phyloP scores from a whole-genome alignment of 2,113 vertebrate genomes.

The Clarias batrachus region DNA sequence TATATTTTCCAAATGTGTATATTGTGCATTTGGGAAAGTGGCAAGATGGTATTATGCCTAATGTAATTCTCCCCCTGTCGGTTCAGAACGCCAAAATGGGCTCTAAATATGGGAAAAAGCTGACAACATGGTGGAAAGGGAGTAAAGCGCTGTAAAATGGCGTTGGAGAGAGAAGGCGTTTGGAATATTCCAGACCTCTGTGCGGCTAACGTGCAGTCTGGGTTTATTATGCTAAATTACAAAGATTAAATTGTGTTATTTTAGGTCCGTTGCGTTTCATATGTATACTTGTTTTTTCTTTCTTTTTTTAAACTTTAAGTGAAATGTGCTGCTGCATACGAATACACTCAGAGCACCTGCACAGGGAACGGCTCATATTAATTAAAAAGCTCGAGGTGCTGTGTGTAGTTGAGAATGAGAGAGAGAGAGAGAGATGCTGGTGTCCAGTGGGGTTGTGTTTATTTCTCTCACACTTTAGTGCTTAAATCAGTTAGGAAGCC shows the following conservation, averaged over 20 bases:
- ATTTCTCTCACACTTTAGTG: not conserved
- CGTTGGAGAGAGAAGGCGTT: slow-evolving; percentile 33
- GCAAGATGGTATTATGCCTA: too few species aligned
- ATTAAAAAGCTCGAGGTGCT: not conserved
- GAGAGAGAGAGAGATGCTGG: not conserved
- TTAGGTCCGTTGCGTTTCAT: not conserved
- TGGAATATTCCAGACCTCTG: slow-evolving; percentile 46
- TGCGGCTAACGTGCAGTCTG: not conserved
- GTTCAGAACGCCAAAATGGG: not conserved
- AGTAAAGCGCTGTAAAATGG: slow-evolving; percentile 56
- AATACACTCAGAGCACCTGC: not conserved
- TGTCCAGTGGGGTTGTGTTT: not conserved
- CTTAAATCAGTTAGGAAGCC: not conserved
- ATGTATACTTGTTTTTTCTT: too few species aligned
- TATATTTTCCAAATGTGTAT: not conserved
- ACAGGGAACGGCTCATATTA: not conserved
- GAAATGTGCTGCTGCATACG: not conserved
- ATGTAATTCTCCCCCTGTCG: not conserved
- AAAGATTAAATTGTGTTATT: not conserved
- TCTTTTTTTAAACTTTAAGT: not conserved
- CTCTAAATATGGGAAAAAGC: not conserved
- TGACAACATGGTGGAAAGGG: slow-evolving; percentile 55
- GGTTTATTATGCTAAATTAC: not conserved
- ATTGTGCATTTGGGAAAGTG: not conserved
- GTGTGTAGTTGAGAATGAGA: too few species aligned